Percentiles rank a stretch among this genome's conserved stretches.
Evolutionary conservation across 2,797 vertebrate genomes (phyloP).

Genomic region (Sebastes hubbsi): DNA sequence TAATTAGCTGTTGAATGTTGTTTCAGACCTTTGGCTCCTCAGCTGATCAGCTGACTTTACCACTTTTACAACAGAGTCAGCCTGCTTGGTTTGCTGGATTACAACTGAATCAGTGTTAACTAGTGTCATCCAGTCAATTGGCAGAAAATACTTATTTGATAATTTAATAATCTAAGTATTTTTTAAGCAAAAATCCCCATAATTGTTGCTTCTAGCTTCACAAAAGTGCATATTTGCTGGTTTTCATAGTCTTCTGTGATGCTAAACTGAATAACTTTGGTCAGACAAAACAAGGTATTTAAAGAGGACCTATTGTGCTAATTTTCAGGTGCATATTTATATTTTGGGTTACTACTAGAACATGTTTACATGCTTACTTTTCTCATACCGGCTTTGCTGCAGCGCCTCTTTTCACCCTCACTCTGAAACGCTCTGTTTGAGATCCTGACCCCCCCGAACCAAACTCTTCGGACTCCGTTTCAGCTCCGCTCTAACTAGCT

Average conservation of each 20-base stretch:
- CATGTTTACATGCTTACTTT: too few relatives aligned
- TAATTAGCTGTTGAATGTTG: not conserved
- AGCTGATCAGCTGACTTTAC: not conserved
- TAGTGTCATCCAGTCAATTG: not conserved
- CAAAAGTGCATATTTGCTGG: not conserved
- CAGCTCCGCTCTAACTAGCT: too few relatives aligned
- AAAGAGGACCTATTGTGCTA: too few relatives aligned
- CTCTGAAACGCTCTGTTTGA: too few relatives aligned
- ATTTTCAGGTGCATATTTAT: too few relatives aligned
- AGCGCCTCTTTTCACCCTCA: too few relatives aligned
- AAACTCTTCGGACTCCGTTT: too few relatives aligned
- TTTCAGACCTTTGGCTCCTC: not conserved
- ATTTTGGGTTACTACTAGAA: too few relatives aligned
- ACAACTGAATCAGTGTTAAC: not conserved
- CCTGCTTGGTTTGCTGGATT: not conserved
- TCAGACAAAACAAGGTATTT: too few relatives aligned
- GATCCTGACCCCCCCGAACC: too few relatives aligned
- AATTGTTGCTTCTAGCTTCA: not conserved
- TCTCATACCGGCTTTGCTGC: too few relatives aligned
- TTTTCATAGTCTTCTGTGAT: not conserved
- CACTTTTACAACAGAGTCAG: not conserved
- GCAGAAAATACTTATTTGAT: not conserved
- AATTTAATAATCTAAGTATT: not conserved
- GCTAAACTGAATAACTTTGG: too few relatives aligned
- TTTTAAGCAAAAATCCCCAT: not conserved